Evolutionary conservation across 2,888 invertebrate genomes (phyloP), one percentile per base, ranked within the genome.

Genomic region (Pogonocherus hispidulus): DNA sequence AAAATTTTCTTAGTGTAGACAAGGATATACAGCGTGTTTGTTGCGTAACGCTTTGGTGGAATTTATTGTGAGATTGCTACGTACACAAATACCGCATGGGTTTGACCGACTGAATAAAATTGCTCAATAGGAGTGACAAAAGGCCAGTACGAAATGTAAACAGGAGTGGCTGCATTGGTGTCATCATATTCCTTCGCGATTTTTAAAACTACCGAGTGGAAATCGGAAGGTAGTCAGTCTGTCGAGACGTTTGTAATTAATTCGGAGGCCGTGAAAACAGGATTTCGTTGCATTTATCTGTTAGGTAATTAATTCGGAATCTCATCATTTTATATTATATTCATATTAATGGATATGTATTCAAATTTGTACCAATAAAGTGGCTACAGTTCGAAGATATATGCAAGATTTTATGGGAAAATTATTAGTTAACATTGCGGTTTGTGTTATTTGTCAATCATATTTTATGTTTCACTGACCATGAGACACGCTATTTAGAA

Each of bases 161-260:
- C 2, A 27, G 46, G 57, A 57, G 41, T 57, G 57, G 57, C 57
- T 23, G 44, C 32, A 22, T 44, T 27, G 27, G 44, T 57, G 44
- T 23, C 46, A 20, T 44, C 46, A 20, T 19, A 20, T n/a, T 41
- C 27, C 8, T 8, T 27, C 16, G 41, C 1, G 41, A 41, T 41
- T 41, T 41, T 41, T 41, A 14, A 41, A 41, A n/a, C 16, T 14
- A 41, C 14, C 14, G n/a, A 41, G 14, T 41, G 41, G 14, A 41
- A 41, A 41, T 41, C 41, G 41, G 41, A 41, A 41, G 41, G 41
- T 41, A 11, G 41, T 14, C 14, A 11, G 41, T 14, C 16, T 16
- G 41, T 41, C 41, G 41, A 41, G 41, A 41, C 41, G 41, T 5
- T 14, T n/a, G n/a, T 4, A 41, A 41, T 41, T 41, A 41, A 41